These are phyloP conservation scores for Pocillopora verrucosa DNA, from an alignment of 64 coral and sea anemone species.

Conservation along the genomic window DNA sequence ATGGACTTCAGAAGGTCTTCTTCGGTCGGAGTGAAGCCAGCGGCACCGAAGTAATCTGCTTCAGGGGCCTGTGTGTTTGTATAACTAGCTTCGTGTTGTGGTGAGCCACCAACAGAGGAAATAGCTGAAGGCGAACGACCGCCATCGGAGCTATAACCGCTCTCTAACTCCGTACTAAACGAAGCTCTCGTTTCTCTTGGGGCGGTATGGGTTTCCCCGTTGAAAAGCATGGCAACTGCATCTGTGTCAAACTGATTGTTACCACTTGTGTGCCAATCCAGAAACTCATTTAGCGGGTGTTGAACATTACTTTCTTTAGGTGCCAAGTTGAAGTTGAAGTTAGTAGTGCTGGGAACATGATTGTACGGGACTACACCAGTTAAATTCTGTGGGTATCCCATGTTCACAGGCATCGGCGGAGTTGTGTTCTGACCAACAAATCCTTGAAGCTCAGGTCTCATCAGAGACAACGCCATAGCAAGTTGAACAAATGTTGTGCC, in stretches of 20 bases:
- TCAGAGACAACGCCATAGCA: conserved; percentile 56
- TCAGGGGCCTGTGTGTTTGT: conserved; percentile 3
- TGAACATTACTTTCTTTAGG: conserved; percentile 31
- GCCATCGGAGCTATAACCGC: conserved; percentile 86
- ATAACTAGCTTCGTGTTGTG: conserved; percentile 26
- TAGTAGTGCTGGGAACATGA: conserved; percentile 38
- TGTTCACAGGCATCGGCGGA: conserved; percentile 28
- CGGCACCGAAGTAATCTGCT: conserved; percentile 62
- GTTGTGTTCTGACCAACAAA: conserved; percentile 40
- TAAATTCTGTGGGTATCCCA: conserved; percentile 42
- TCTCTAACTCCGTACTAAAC: conserved; percentile 63
- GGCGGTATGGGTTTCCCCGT: conserved; percentile 28
- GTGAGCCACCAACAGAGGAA: conserved; percentile 40
- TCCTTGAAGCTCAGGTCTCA: conserved; percentile 76
- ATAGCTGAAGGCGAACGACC: conserved; percentile 48
- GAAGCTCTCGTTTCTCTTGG: conserved; percentile 5
- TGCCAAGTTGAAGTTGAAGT: conserved; percentile 23
- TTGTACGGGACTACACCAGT: conserved; percentile 8
- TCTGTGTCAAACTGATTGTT: conserved; percentile 31
- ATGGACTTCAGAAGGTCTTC: conserved; percentile 58
- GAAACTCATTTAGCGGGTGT: conserved; percentile 48
- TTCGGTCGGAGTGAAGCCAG: conserved; percentile 53
- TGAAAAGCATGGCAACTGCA: conserved; percentile 55
- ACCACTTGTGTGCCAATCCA: conserved; percentile 43
- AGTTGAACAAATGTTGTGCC: conserved; percentile 51